Percentiles rank a stretch among this genome's conserved stretches.
These are phyloP conservation scores for Salticus scenicus DNA, from an alignment of 2,888 invertebrate genomes.

Conservation along the genomic window DNA sequence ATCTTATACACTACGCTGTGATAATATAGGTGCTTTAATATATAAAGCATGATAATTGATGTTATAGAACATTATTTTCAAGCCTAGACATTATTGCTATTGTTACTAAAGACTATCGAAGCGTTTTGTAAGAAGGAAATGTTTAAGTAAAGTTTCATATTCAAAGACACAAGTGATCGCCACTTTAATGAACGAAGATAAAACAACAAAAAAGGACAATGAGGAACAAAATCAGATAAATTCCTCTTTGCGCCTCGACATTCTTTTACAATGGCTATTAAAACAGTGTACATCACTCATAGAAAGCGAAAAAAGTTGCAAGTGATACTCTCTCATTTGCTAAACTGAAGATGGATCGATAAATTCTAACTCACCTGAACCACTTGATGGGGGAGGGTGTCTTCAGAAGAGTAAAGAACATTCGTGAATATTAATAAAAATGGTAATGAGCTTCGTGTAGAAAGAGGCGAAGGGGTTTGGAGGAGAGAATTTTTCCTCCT, in stretches of 20 bases:
- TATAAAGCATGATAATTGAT: too few relatives aligned
- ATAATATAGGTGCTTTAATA: too few relatives aligned
- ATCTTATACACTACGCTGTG: too few relatives aligned
- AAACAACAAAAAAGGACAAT: slow-evolving; percentile 11
- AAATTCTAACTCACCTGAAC: slow-evolving; percentile 34
- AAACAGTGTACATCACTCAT: slow-evolving; percentile 43
- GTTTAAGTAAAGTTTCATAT: too few relatives aligned
- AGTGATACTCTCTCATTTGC: slow-evolving; percentile 20
- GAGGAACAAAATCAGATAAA: slow-evolving; percentile 56
- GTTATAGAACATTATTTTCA: too few relatives aligned
- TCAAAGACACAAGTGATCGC: slow-evolving; percentile 58
- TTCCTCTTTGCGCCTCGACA: slow-evolving; percentile 13
- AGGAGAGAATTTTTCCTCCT: too few relatives aligned
- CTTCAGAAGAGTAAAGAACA: slow-evolving; percentile 19
- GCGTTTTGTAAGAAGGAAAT: too few relatives aligned
- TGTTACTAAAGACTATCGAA: too few relatives aligned
- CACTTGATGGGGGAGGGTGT: slow-evolving; percentile 1
- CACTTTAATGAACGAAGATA: slow-evolving; percentile 45
- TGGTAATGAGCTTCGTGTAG: slow-evolving; percentile 55
- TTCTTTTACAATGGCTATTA: slow-evolving; percentile 22
- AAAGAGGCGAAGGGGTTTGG: too few relatives aligned
- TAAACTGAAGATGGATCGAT: slow-evolving; percentile 38
- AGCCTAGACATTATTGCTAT: too few relatives aligned
- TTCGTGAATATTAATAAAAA: slow-evolving; percentile 65
- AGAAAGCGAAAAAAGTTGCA: neutral